Evolutionary conservation across 2,113 vertebrate genomes (phyloP).

Genomic region (Amazona vittata): DNA sequence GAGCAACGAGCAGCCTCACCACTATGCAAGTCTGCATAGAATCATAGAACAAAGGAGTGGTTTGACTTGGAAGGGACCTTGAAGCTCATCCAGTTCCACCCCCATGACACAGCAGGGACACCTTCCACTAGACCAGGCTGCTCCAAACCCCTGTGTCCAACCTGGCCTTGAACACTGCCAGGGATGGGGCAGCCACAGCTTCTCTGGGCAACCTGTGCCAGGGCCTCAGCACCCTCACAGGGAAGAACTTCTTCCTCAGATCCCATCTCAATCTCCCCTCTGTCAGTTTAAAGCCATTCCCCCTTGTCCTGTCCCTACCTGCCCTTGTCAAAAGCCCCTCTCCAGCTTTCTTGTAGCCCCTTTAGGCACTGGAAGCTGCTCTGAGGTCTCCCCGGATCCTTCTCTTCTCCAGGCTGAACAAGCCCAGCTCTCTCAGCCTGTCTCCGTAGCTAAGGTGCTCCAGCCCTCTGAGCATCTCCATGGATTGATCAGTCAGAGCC

Average conservation of each 20-base stretch:
- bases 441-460: background rate
- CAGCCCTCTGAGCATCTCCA: background rate
- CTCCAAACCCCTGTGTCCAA: too few relatives aligned
- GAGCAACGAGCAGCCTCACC: rapidly evolving
- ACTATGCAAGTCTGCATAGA: rapidly evolving
- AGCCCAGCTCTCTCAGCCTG: background rate
- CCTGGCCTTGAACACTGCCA: too few relatives aligned
- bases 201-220: too few relatives aligned
- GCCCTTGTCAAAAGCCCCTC: background rate
- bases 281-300: background rate
- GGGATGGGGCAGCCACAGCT: too few relatives aligned
- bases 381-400: rapidly evolving
- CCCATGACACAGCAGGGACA: background rate
- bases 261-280: too few relatives aligned
- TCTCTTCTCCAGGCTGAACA: background rate
- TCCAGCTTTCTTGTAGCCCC: background rate
- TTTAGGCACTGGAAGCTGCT: background rate
- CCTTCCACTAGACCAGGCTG: background rate
- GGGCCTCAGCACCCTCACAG: too few relatives aligned
- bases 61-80: background rate
- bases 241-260: too few relatives aligned
- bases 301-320: too few relatives aligned
- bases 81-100: background rate
- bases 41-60: background rate
- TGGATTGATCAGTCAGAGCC: background rate